phyloP scores from a whole-genome alignment of 2,888 invertebrate species.

The Eudemis profundana region DNA sequence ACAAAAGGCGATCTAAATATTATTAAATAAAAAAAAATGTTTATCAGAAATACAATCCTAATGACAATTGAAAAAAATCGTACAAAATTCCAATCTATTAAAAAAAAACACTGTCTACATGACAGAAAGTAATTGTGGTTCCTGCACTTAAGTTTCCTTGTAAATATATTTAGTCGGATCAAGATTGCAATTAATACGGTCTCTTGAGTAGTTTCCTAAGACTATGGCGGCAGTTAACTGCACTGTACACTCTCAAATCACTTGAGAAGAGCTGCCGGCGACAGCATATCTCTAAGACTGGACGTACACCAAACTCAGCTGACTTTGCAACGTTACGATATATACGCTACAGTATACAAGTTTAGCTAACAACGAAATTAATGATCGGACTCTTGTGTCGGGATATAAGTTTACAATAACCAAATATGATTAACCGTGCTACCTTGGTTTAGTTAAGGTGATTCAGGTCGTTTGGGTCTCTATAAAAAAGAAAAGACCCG shows the following conservation, averaged over 20 bases:
- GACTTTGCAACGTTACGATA: slow-evolving; percentile 18
- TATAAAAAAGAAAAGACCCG: too few species aligned
- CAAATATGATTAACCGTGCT: neutral
- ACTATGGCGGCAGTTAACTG: slow-evolving; percentile 62
- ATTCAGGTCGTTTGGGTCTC: too few species aligned
- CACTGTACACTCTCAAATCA: slow-evolving; percentile 71
- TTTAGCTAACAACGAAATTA: slow-evolving; percentile 1
- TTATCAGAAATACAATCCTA: too few species aligned
- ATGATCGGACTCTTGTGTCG: neutral
- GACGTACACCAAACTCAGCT: slow-evolving; percentile 20
- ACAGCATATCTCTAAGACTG: slow-evolving; percentile 54
- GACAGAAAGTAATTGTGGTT: too few species aligned
- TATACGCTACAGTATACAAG: neutral
- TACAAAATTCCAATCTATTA: too few species aligned
- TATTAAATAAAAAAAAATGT: too few species aligned
- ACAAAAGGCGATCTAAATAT: too few species aligned
- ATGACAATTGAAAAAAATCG: too few species aligned
- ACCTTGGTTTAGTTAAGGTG: too few species aligned
- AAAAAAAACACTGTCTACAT: too few species aligned
- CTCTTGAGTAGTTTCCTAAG: slow-evolving; percentile 49
- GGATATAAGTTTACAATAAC: neutral
- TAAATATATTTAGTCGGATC: too few species aligned
- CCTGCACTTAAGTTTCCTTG: too few species aligned
- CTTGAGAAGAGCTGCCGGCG: slow-evolving; percentile 63
- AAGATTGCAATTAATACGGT: neutral